Evolutionary conservation across 2,888 invertebrate genomes (phyloP), one percentile per base, ranked within the genome.

Genomic region (Cotesia congregata): DNA sequence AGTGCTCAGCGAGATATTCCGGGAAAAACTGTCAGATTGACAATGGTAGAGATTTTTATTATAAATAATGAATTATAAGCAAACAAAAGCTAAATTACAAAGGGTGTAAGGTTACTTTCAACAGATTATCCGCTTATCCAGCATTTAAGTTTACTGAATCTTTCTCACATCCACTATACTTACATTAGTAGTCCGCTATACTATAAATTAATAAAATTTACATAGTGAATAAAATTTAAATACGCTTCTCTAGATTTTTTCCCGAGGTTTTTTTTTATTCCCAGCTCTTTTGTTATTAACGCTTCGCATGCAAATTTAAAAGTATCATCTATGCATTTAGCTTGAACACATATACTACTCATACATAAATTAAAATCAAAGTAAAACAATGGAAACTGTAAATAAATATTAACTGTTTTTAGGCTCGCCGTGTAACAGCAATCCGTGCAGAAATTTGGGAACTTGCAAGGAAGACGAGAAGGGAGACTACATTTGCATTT

Each of bases 1-100:
- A 93, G 87, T 97, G 97, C 91, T 92, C 94, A 77, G 93, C 95
- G 50, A 93, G 96, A 75, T 97, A 95, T 90, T 93, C 94, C 75
- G 97, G 97, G 82, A 94, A 94, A 90, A 96, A 96, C 90, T 97
- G 97, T 90, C 94, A 96, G 90, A 93, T 93, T 88, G 95, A 96
- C 90, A 92, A 90, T 86, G 90, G 90, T 91, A 89, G 89, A 15
- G 70, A 17, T 75, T 38, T 65, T 65, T 30, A 30, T 65, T 65
- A 60, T 38, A 30, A 30, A 30, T 30, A 7, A 50, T 50, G 0
- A 50, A 12, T 50, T 12, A 7, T 41, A 7, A 12, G 50, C 12
- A 50, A 7, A 50, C 50, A 50, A 12, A 3, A 50, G 12, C 12
- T 12, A 7, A 30, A 30, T 30, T 50, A 50, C 50, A 7, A 50